phyloP scores from a whole-genome alignment of 2,797 vertebrate species.

The Chloroceryle amazona region DNA sequence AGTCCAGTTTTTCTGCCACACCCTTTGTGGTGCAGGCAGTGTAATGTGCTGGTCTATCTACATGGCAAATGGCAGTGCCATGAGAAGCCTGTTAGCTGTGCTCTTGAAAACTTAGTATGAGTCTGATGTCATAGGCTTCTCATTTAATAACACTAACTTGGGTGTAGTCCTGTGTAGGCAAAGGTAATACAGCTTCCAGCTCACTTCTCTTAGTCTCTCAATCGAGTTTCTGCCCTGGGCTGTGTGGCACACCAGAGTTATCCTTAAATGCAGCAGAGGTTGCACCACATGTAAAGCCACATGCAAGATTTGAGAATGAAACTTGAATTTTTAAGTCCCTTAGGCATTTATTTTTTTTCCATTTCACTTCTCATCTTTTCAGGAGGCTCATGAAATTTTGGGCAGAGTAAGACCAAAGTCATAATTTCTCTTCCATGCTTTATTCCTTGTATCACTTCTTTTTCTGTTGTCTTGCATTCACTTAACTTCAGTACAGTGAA shows the following conservation, averaged over 20 bases:
- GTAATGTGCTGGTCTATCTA: rapidly evolving
- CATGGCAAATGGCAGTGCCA: rapidly evolving
- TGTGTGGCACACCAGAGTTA: neutral
- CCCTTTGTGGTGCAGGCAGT: too few species aligned
- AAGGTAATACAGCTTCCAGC: neutral
- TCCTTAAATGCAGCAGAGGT: neutral
- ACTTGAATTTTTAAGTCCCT: neutral
- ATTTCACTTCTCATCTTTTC: neutral
- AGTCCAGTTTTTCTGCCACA: neutral
- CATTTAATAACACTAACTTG: rapidly evolving
- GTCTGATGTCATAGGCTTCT: neutral
- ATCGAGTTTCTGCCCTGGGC: neutral
- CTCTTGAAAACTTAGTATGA: neutral
- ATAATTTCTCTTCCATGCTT: neutral
- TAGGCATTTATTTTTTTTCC: neutral
- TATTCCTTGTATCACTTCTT: neutral
- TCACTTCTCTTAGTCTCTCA: neutral
- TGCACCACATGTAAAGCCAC: neutral
- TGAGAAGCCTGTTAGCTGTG: neutral
- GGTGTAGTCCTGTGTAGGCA: neutral
- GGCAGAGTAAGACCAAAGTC: neutral
- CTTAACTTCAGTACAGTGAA: neutral
- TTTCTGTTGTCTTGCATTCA: neutral
- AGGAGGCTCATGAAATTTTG: neutral
- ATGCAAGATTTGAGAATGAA: neutral